These are phyloP conservation scores for Hoplostethus mediterraneus DNA, from an alignment of 2,797 vertebrate genomes.

Conservation along the genomic window DNA sequence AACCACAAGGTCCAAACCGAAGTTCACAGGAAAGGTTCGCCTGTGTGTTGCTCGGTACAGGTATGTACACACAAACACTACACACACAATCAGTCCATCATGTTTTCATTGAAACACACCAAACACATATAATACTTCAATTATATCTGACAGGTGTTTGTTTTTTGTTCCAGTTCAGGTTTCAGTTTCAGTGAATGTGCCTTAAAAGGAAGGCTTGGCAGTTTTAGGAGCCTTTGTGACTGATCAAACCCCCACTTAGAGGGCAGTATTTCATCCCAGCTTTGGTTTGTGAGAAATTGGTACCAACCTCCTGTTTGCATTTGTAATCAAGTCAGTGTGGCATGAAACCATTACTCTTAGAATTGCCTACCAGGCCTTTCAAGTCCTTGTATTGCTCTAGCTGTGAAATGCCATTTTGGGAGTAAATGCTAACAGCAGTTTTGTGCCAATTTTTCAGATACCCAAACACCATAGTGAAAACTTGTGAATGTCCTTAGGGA, in stretches of 20 bases:
- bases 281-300: background rate
- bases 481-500: background rate
- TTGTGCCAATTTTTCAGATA: slow-evolving; percentile 3
- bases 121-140: background rate
- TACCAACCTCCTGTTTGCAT: background rate
- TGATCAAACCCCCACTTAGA: background rate
- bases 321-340: background rate
- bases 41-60: slow-evolving; percentile 97
- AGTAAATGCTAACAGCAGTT: background rate
- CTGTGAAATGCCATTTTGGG: background rate
- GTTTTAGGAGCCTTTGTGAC: background rate
- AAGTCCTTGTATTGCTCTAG: background rate
- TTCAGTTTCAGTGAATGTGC: background rate
- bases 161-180: background rate
- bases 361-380: background rate
- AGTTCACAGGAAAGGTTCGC: slow-evolving; percentile 95
- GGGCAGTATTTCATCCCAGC: background rate
- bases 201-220: background rate
- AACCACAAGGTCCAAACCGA: slow-evolving; percentile 90
- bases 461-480: background rate
- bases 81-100: background rate
- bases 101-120: background rate
- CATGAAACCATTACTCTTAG: background rate
- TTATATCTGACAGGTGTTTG: too few relatives aligned
- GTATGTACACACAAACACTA: slow-evolving; percentile 74